phyloP scores from a whole-genome alignment of 2,888 invertebrate species.

The Macrosiphum euphorbiae region DNA sequence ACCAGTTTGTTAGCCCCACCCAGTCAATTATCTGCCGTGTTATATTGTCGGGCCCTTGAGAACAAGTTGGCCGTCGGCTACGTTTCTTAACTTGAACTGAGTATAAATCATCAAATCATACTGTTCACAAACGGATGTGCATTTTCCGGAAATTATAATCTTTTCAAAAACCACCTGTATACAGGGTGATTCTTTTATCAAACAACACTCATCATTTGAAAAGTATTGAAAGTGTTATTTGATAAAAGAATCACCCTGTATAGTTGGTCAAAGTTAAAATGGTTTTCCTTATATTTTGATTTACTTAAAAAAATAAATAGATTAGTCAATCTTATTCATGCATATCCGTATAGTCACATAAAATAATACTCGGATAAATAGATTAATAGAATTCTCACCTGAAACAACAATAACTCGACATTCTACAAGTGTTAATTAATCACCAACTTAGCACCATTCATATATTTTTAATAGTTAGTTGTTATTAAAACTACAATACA shows the following conservation, averaged over 20 bases:
- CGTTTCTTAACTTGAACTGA: too few relatives aligned
- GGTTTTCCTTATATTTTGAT: background rate
- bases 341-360: background rate
- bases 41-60: too few relatives aligned
- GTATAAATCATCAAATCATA: background rate
- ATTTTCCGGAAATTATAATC: background rate
- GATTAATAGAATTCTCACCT: background rate
- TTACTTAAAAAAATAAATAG: background rate
- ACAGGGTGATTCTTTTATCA: too few relatives aligned
- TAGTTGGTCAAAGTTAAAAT: background rate
- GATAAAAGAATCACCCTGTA: too few relatives aligned
- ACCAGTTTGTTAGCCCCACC: too few relatives aligned
- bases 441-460: background rate
- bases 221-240: too few relatives aligned
- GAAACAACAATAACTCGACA: background rate
- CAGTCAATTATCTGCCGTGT: too few relatives aligned
- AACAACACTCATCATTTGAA: too few relatives aligned
- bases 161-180: background rate
- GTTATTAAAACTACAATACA: background rate
- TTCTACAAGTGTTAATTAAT: background rate
- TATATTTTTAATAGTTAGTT: background rate
- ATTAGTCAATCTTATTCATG: background rate
- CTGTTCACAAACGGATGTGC: background rate
- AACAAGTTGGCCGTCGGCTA: too few relatives aligned
- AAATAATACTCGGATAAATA: background rate